A percentile compares a stretch with the other conserved stretches of the same genome.
Conservation (phyloP, 2,113 vertebrate genomes). For the Thryonomys swinderianus region DNA sequence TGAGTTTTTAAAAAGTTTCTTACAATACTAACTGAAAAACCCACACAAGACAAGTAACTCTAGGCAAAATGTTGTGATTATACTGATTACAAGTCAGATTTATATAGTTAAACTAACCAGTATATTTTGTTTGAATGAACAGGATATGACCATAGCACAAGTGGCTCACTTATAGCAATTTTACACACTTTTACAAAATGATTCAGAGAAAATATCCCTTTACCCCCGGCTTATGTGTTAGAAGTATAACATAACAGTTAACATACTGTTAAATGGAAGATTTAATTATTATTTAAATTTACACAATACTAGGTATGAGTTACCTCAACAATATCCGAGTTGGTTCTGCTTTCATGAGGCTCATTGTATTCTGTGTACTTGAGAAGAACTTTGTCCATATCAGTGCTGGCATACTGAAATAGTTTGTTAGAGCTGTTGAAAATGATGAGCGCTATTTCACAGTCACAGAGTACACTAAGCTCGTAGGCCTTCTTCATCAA, state of each 20-base stretch:
- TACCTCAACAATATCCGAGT: slow-evolving; percentile 99
- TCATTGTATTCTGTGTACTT: slow-evolving; percentile 99
- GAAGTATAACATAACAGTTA: neutral
- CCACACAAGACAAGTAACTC: slow-evolving; percentile 17
- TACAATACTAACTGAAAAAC: neutral
- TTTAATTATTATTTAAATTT: slow-evolving; percentile 41
- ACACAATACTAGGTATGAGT: slow-evolving; percentile 78
- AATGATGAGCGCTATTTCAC: slow-evolving; percentile 99
- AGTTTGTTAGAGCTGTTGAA: slow-evolving; percentile 99
- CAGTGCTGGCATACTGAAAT: slow-evolving; percentile 99
- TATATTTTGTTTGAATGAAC: neutral
- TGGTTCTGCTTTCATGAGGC: slow-evolving; percentile 99
- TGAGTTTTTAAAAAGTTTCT: neutral
- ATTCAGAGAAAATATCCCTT: neutral
- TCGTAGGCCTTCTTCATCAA: slow-evolving; percentile 99
- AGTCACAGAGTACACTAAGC: slow-evolving; percentile 99
- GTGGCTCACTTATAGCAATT: neutral
- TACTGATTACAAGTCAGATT: neutral
- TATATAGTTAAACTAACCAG: neutral
- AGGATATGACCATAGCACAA: neutral
- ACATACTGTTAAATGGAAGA: slow-evolving; percentile 23
- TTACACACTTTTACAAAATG: slow-evolving; percentile 6
- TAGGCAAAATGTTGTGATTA: neutral
- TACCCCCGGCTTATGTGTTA: neutral
- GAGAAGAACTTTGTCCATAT: slow-evolving; percentile 99